Evolutionary conservation across 1,140 invertebrate genomes (phyloP), one percentile per base, ranked within the genome.

Genomic region (Formica exsecta): DNA sequence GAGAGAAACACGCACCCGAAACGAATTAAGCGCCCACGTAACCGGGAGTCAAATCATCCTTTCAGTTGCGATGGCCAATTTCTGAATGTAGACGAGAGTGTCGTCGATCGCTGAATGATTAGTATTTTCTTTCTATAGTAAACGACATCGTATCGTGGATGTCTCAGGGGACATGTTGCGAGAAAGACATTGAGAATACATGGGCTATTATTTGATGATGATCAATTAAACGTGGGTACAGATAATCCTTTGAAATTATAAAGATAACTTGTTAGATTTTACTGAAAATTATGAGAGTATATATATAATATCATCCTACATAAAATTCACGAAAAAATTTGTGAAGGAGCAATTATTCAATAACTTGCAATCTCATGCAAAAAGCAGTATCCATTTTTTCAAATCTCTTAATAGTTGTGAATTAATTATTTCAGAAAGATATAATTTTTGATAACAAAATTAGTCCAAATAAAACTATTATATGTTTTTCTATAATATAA

Each of bases 1-100:
- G 29, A 59, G 29, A 61, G 68, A 62, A 81, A 74, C 79, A 38
- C 29, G 79, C 51, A 74, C n/a, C 41, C 54, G 68, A 70, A 74
- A 74, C 57, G 41, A 83, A 83, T 83, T 83, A 83, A 81, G 54
- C n/a, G 32, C 68, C 68, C 68, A 48, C 57, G 41, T 65, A 70
- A 70, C 36, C 76, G 29, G 76, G 51, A 83, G 79, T 11, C 38
- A 32, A 22, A 51, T 51, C 16, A 51, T n/a, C 2, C 38, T 36
- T 38, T 71, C 51, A 41, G 32, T 73, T 41, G 68, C 41, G 79
- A 83, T 54, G 41, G n/a, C 25, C 61, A 74, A 83, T 74, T 83
- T 61, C 29, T 83, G 13, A 36, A 48, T 73, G 32, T 11, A 32
- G 1, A 48, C 68, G 38, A 41, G 48, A 36, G 5, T 74, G 29